Conservation (phyloP, 2,113 vertebrate species). For the Callipepla californica region DNA sequence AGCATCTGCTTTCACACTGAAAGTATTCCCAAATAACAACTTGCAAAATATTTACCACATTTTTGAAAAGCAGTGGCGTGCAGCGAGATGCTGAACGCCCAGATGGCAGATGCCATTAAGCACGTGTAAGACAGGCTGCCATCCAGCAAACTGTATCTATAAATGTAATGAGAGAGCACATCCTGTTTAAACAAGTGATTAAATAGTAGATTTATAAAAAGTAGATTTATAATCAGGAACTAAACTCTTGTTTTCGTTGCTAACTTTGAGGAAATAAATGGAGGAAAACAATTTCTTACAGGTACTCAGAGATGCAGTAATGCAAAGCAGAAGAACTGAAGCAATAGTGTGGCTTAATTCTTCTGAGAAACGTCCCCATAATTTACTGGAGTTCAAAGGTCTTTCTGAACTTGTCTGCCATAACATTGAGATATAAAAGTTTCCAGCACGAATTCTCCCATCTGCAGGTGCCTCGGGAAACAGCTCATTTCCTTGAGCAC, state of each 20-base stretch:
- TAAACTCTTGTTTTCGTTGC: neutral
- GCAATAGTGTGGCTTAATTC: neutral
- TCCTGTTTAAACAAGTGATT: neutral
- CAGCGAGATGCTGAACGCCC: neutral
- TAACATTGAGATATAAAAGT: neutral
- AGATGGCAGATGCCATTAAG: neutral
- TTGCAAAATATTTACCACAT: neutral
- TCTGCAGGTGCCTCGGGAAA: neutral
- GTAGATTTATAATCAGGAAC: neutral
- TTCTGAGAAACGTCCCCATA: neutral
- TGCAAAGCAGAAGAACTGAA: neutral
- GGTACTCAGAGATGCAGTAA: neutral
- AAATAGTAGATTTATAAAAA: neutral
- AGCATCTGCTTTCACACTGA: neutral
- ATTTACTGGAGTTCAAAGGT: neutral
- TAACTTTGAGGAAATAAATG: neutral
- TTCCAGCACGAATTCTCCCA: neutral
- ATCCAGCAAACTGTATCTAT: fast-evolving
- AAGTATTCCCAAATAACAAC: neutral
- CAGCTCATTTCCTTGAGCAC: neutral
- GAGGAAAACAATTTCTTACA: neutral
- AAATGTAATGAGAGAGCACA: neutral
- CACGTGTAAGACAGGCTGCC: neutral
- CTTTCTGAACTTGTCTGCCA: neutral
- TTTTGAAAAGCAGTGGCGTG: neutral